Conservation (phyloP, 2,113 vertebrate genomes). For the Genyomyrus donnyi region DNA sequence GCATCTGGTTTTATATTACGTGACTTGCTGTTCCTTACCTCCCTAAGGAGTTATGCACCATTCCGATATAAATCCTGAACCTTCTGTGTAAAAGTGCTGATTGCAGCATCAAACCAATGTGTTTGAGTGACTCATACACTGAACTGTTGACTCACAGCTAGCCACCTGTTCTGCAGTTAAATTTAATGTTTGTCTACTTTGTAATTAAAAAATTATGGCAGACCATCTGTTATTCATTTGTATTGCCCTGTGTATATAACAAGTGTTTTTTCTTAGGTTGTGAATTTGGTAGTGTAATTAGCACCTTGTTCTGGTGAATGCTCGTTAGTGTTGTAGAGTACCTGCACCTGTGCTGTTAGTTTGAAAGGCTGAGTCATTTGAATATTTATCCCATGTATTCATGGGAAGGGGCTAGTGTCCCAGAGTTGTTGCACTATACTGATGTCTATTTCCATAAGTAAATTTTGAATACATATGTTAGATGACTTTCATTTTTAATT, state of each 20-base stretch:
- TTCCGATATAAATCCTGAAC: conserved; percentile 15
- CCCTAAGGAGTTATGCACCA: neutral
- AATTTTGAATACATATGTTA: neutral
- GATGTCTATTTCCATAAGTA: neutral
- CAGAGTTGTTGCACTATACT: neutral
- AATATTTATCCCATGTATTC: neutral
- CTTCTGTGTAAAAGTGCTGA: neutral
- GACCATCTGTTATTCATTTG: neutral
- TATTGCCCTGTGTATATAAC: neutral
- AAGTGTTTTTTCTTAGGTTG: neutral
- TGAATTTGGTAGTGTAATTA: neutral
- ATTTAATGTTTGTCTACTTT: neutral
- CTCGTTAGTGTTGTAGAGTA: neutral
- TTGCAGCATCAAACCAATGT: too few species aligned
- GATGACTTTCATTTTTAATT: neutral
- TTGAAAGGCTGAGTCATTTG: neutral
- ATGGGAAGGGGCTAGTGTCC: neutral
- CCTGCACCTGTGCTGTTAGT: neutral
- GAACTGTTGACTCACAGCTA: neutral
- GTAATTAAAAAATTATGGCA: neutral
- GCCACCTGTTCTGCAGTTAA: conserved; percentile 1
- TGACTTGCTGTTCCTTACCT: neutral
- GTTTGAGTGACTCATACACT: neutral
- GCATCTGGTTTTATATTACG: conserved; percentile 21
- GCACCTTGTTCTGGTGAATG: neutral